Evolutionary conservation across 2,113 vertebrate species (phyloP), one percentile per base, ranked within the genome.

Genomic region (Nesogale talazaci): DNA sequence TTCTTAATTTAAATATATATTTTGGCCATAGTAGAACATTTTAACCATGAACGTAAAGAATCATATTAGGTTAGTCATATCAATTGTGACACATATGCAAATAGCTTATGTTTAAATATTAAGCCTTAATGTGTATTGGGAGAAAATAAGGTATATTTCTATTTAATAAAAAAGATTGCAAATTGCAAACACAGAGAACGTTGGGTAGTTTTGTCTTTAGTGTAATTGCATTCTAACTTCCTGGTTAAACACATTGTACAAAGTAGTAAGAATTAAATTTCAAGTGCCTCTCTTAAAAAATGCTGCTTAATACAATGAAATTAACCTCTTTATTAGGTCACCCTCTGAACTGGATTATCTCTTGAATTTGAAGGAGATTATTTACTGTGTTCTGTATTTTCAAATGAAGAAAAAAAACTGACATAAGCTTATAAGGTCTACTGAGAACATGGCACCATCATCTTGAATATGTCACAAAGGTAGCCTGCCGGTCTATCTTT

Each of bases 211-310:
- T 91, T 63, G 31, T 31, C 27, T 63, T 91, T 77, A 77, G 38
- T 67, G 42, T 61, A 89, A 59, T 75, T 78, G 14, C 69, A 34
- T 78, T 84, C n/a, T 67, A 42, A 59, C 22, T 77, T 27, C 74
- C 12, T 82, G 56, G 17, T 85, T 95, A 80, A 72, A 76, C 83
- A 86, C 80, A 80, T 91, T 27, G 3, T 65, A 83, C 2, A 81
- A 38, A 10, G 20, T 87, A 81, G 85, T 84, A 61, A 40, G 34
- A 90, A 67, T 65, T 61, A 77, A 80, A 81, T 92, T 89, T 38
- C 52, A 14, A 25, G 1, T 4, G 34, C 1, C 1, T 92, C 4
- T 94, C 20, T 89, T 72, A 81, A 86, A 52, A 87, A 91, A 84
- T 16, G 52, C 52, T 92, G 42, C 84, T 72, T 12, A 63, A 23